Evolutionary conservation across 2,113 vertebrate species (phyloP), one percentile per base, ranked within the genome.

Genomic region (Ictalurus furcatus): DNA sequence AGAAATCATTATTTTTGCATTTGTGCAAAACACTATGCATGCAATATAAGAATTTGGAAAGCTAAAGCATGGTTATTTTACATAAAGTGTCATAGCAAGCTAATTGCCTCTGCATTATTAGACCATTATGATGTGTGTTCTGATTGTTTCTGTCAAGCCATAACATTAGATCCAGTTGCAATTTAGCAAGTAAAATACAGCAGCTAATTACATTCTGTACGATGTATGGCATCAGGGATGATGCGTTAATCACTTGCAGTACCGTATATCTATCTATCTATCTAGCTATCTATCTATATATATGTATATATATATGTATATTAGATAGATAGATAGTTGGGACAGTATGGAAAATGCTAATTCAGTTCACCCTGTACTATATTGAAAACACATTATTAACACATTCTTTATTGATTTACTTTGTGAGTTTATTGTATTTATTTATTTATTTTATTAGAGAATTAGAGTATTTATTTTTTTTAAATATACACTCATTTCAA

Each of bases 71-170:
- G 8, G 17, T 37, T 88, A 56, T 73, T 8, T 88, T 88, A 71
- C 6, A 54, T 44, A n/a, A 83, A 34, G 63, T 83, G 34, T 30
- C 79, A 82, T 69, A 63, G 61, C n/a, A 25, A 9, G 61, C 79
- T 88, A 83, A 88, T 88, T 58, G 40, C 48, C 28, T 71, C 3
- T 73, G 25, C 80, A 73, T 83, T 88, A 83, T 83, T 83, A 82
- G 52, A 78, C 19, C 63, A 56, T 83, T 86, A 56, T 90, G 79
- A 90, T 71, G 52, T 84, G 48, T 89, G 87, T 88, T 90, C 84
- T 88, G 88, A 85, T 88, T 88, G 67, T 82, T 34, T 37, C 63
- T 88, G 90, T 87, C 87, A 88, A 69, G 40, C 78, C 44, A 19
- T 25, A 76, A 11, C 63, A 63, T 82, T 34, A 78, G 14, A 90